Base-by-base conservation (phyloP, 2,113 vertebrate genomes). In the Spilogale gracilis region DNA sequence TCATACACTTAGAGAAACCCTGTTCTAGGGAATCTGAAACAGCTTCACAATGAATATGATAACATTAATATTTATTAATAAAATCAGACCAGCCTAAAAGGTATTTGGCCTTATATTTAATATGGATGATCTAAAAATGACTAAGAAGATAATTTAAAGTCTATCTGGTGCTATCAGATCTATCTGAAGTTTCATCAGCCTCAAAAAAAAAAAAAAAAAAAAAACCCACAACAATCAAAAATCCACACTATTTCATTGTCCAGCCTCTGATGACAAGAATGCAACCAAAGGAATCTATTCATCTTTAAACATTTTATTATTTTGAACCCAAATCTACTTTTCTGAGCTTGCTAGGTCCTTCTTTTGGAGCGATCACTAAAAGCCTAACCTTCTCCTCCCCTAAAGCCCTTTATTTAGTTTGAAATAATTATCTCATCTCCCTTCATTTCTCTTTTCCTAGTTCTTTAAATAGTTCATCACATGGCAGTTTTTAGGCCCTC, bases 71-170 rank as follows among this genome's bases (percentile, higher is more conserved):
- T 87, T 71, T 83, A 63, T 65, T 88, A 89, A 87, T 4, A 67
- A 14, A 87, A 88, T 74, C 27, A 83, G 12, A n/a, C 25, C 5
- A 78, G 8, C 16, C 3, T 96, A 63, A 74, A 67, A 84, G 20
- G 25, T 80, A 30, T 78, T 67, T 12, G 16, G 4, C 11, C 86
- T 97, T 76, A 67, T 81, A 93, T 1, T 43, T 84, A 60, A 48
- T 73, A 43, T 38, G 12, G n/a, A 58, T 87, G 9, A 90, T 74
- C 10, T 74, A 60, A 94, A 94, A 96, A 58, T 95, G 13, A 65
- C 20, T 7, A n/a, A 81, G 17, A 91, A 63, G n/a, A 81, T 38
- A 84, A 91, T 27, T 76, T 76, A 18, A 30, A 43, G 52, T 94
- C 52, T 17, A 8, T 61, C 21, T 76, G 18, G 27, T 80, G 48